phyloP scores from a whole-genome alignment of 2,888 invertebrate genomes.

The Andrena bicolor region DNA sequence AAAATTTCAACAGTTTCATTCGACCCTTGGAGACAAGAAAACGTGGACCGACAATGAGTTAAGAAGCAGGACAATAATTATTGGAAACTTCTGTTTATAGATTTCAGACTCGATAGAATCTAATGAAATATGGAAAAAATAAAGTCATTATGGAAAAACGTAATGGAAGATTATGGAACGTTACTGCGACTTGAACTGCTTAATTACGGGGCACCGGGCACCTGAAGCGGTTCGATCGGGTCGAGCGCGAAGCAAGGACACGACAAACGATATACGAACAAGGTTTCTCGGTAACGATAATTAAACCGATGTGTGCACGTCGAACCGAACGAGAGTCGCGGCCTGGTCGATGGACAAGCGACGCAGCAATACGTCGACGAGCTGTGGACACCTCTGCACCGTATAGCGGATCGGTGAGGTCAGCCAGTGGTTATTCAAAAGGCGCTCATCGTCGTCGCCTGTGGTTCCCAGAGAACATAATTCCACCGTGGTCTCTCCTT shows the following conservation, averaged over 20 bases:
- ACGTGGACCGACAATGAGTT: too few relatives aligned
- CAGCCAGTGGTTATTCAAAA: slow-evolving; percentile 57
- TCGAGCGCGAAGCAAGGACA: slow-evolving; percentile 7
- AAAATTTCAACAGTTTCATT: too few relatives aligned
- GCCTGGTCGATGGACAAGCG: slow-evolving; percentile 11
- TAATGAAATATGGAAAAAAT: too few relatives aligned
- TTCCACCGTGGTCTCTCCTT: slow-evolving; percentile 47
- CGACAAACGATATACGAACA: slow-evolving; percentile 20
- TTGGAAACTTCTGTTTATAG: too few relatives aligned
- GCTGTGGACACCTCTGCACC: background rate
- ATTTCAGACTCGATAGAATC: too few relatives aligned
- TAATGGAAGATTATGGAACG: background rate
- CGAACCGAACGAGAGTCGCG: slow-evolving; percentile 30
- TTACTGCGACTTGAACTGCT: slow-evolving; percentile 29
- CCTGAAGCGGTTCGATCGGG: slow-evolving; percentile 23
- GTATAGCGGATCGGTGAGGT: slow-evolving; percentile 40
- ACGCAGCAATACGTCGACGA: slow-evolving; percentile 1
- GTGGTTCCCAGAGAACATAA: slow-evolving; percentile 53
- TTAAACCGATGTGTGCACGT: slow-evolving; percentile 38
- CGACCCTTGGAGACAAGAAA: too few relatives aligned
- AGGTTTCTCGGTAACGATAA: slow-evolving; percentile 47
- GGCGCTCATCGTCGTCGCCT: slow-evolving; percentile 33
- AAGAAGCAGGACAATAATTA: too few relatives aligned
- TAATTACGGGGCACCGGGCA: slow-evolving; percentile 30
- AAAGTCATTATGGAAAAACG: background rate